These are phyloP conservation scores for Xiphophorus birchmanni DNA, from an alignment of 2,797 vertebrate species.

Conservation along the genomic window DNA sequence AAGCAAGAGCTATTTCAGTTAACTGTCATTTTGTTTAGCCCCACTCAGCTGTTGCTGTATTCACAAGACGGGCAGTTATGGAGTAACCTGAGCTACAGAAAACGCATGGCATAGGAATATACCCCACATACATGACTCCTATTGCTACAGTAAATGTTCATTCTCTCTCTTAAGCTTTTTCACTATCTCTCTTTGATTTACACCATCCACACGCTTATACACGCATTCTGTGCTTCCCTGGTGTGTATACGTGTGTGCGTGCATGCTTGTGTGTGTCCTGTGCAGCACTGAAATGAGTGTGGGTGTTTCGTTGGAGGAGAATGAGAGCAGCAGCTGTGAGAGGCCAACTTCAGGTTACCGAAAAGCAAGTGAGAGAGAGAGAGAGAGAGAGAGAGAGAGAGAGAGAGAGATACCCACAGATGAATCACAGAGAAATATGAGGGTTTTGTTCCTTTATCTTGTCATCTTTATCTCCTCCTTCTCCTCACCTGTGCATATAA, in stretches of 20 bases:
- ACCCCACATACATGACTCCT: background rate
- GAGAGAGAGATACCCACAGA: background rate
- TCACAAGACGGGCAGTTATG: constrained; percentile 1
- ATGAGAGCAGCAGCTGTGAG: constrained; percentile 23
- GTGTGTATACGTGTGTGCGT: background rate
- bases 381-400: background rate
- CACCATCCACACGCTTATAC: background rate
- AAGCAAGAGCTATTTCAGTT: constrained; percentile 9
- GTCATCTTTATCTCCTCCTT: background rate
- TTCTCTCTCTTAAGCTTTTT: background rate
- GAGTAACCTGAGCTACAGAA: constrained; percentile 9
- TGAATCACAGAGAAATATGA: constrained; percentile 4
- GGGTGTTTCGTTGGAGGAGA: constrained; percentile 18
- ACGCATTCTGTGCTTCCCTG: background rate
- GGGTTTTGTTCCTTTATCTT: background rate
- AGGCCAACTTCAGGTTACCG: constrained; percentile 2
- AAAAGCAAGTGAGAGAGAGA: background rate
- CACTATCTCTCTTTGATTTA: background rate
- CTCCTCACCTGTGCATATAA: constrained; percentile 1
- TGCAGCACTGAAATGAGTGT: background rate
- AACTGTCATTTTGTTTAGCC: constrained; percentile 14
- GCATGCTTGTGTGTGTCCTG: background rate
- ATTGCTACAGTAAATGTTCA: background rate
- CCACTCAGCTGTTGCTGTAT: constrained; percentile 15
- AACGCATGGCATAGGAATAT: background rate